These are phyloP conservation scores for Notamacropus eugenii DNA, from an alignment of 2,797 vertebrate species.

Conservation along the genomic window DNA sequence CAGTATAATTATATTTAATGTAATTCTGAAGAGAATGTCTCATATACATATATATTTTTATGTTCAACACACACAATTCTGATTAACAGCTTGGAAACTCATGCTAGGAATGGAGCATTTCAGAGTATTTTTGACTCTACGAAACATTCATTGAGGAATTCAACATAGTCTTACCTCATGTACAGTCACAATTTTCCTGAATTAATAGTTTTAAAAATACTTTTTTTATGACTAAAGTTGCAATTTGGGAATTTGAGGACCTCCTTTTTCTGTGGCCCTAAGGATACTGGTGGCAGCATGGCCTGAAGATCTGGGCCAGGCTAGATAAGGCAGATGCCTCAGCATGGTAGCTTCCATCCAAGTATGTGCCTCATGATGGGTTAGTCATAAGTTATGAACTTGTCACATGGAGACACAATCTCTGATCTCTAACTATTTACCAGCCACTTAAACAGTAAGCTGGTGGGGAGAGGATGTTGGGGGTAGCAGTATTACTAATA, in stretches of 20 bases:
- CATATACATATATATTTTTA: not conserved
- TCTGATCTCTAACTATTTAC: not conserved
- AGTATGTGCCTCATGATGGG: slow-evolving; percentile 4
- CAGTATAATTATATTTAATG: not conserved
- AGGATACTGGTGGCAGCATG: not conserved
- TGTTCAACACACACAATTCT: not conserved
- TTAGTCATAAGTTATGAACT: not conserved
- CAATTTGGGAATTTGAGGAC: not conserved
- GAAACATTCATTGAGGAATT: not conserved
- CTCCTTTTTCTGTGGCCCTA: not conserved
- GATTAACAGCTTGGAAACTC: not conserved
- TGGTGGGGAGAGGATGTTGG: not conserved
- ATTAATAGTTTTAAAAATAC: not conserved
- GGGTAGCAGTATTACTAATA: not conserved
- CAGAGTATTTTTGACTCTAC: not conserved
- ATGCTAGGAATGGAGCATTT: not conserved
- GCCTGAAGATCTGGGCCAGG: not conserved
- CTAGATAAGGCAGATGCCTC: not conserved
- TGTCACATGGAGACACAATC: not conserved
- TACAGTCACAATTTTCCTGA: not conserved
- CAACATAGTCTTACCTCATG: not conserved
- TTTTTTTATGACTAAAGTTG: not conserved
- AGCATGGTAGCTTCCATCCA: not conserved
- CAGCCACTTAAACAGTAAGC: not conserved
- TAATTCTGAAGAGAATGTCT: not conserved